phyloP scores from a whole-genome alignment of 2,113 vertebrate genomes.

The Phalacrocorax carbo region DNA sequence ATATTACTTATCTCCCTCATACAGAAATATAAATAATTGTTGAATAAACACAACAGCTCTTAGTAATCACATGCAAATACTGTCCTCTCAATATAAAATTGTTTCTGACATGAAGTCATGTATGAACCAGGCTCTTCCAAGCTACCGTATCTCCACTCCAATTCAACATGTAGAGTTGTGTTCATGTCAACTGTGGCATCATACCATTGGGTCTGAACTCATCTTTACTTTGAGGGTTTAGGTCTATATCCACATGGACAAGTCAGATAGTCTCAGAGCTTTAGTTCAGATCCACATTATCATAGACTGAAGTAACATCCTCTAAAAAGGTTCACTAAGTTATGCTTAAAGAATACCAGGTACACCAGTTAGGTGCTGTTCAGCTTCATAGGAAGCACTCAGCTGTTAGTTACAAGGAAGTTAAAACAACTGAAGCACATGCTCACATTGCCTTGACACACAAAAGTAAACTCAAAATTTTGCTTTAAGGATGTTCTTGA shows the following conservation, averaged over 20 bases:
- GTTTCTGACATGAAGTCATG: conserved; percentile 13
- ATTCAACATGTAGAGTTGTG: neutral
- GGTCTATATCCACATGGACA: neutral
- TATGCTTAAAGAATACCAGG: neutral
- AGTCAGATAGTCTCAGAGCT: neutral
- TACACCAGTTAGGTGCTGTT: neutral
- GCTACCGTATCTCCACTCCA: neutral
- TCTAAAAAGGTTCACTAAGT: neutral
- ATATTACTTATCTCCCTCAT: conserved; percentile 29
- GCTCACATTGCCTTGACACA: neutral
- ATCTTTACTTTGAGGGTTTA: neutral
- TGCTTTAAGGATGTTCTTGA: neutral
- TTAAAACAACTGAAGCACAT: neutral
- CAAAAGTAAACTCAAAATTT: neutral
- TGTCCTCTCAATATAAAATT: conserved; percentile 15
- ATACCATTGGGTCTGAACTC: neutral
- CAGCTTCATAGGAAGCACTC: neutral
- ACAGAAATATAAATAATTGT: conserved; percentile 60
- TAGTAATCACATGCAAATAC: conserved; percentile 33
- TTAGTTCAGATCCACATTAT: neutral
- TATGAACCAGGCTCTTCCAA: neutral
- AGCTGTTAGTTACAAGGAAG: neutral
- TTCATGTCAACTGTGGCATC: no score
- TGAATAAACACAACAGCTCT: conserved; percentile 44
- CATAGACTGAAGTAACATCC: neutral